Conservation (phyloP, 92 coral and sea anemone species). For the Palythoa caribaeorum region DNA sequence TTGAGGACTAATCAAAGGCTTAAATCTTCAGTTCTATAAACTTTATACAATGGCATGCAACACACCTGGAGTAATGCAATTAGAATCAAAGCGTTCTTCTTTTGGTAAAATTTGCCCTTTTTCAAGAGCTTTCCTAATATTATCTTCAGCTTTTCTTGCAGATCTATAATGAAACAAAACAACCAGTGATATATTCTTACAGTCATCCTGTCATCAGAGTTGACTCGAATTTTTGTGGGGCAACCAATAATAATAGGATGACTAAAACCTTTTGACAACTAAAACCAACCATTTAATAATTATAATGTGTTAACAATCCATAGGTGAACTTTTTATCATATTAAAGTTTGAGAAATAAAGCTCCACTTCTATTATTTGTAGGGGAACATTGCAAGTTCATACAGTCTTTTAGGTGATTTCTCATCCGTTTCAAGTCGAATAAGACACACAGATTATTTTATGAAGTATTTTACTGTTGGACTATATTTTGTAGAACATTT, state of each 20-base stretch:
- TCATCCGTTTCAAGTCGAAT: constrained; percentile 8
- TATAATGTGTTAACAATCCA: too few species aligned
- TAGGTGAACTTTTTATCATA: background rate
- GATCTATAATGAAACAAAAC: constrained; percentile 68
- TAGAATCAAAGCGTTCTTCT: constrained; percentile 98
- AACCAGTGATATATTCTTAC: background rate
- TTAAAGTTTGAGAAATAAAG: background rate
- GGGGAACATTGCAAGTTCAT: background rate
- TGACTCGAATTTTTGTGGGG: too few species aligned
- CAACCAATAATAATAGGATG: too few species aligned
- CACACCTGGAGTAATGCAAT: constrained; percentile 98
- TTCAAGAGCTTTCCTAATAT: constrained; percentile 88
- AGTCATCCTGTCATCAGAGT: too few species aligned
- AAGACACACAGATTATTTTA: background rate
- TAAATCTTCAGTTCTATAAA: too few species aligned
- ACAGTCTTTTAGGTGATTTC: constrained; percentile 2
- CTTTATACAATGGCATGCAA: background rate
- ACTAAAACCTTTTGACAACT: background rate
- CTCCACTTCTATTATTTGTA: background rate
- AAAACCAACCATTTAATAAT: too few species aligned
- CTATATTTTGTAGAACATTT: constrained; percentile 17
- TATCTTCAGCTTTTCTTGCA: constrained; percentile 95
- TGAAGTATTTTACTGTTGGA: constrained; percentile 20
- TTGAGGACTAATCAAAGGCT: too few species aligned
- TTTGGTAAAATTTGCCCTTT: constrained; percentile 94